Percentiles rank a stretch among this genome's conserved stretches.
phyloP scores from a whole-genome alignment of 2,113 vertebrate species.

The Xenus cinereus region DNA sequence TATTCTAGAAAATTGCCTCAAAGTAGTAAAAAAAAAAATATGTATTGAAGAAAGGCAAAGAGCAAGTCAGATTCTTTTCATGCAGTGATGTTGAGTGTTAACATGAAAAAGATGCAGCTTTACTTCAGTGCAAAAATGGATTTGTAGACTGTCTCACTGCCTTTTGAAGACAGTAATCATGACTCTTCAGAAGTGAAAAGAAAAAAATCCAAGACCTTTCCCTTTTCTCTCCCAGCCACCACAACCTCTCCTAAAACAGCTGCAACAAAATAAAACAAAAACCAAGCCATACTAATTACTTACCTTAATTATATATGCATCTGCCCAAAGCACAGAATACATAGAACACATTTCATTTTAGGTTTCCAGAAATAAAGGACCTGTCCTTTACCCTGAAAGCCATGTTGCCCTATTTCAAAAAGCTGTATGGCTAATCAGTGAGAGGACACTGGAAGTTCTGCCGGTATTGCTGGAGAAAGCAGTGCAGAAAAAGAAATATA shows the following conservation, averaged over 20 bases:
- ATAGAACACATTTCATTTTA: not conserved
- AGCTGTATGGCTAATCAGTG: conserved; percentile 12
- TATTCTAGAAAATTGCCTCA: not conserved
- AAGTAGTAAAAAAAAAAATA: not conserved
- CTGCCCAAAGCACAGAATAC: not conserved
- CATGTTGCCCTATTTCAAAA: not conserved
- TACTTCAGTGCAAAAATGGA: not conserved
- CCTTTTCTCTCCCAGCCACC: not conserved
- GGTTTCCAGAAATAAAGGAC: not conserved
- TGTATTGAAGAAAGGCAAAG: not conserved
- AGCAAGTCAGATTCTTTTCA: not conserved
- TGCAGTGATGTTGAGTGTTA: not conserved
- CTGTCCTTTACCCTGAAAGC: not conserved
- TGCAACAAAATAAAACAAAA: not conserved
- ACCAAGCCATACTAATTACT: not conserved
- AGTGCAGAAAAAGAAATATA: not conserved
- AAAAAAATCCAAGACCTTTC: not conserved
- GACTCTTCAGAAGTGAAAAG: not conserved
- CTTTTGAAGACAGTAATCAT: not conserved
- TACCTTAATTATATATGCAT: not conserved
- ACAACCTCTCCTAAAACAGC: not conserved
- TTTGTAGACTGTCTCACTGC: not conserved
- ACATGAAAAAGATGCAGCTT: not conserved
- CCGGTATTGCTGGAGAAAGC: not conserved
- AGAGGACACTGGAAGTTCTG: not conserved